These are phyloP conservation scores for Lampropteryx suffumata DNA, from an alignment of 2,888 invertebrate genomes.

Conservation along the genomic window DNA sequence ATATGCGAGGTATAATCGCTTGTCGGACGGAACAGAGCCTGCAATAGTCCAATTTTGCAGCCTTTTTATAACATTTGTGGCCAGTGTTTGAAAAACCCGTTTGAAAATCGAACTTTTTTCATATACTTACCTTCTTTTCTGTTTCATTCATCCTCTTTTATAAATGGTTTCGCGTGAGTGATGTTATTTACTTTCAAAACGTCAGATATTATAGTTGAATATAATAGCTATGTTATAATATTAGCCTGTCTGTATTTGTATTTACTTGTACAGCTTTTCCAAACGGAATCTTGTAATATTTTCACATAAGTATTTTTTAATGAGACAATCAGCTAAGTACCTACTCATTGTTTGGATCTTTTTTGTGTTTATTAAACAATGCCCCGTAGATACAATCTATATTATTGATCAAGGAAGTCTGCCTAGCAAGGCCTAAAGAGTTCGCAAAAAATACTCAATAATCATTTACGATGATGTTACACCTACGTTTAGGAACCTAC, in stretches of 20 bases:
- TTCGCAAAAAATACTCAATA: slow-evolving; percentile 30
- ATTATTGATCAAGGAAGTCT: slow-evolving; percentile 32
- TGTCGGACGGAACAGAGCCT: slow-evolving; percentile 73
- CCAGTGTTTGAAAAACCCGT: slow-evolving; percentile 52
- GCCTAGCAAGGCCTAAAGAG: slow-evolving; percentile 20
- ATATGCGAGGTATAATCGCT: slow-evolving; percentile 81
- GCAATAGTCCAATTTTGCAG: slow-evolving; percentile 83
- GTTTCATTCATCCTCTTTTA: slow-evolving; percentile 17
- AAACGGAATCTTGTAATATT: not conserved
- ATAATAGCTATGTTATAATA: slow-evolving; percentile 8
- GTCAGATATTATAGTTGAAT: slow-evolving; percentile 4
- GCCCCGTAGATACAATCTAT: slow-evolving; percentile 26
- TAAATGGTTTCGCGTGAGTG: slow-evolving; percentile 12
- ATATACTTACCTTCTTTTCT: not conserved
- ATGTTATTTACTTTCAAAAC: slow-evolving; percentile 14
- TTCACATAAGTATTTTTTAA: slow-evolving; percentile 3
- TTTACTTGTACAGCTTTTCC: too few species aligned
- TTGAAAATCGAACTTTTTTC: slow-evolving; percentile 26
- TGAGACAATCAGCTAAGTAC: slow-evolving; percentile 10
- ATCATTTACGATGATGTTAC: slow-evolving; percentile 8
- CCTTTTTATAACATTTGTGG: slow-evolving; percentile 79
- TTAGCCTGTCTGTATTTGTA: slow-evolving; percentile 6
- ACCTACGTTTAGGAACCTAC: slow-evolving; percentile 2
- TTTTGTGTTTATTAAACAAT: slow-evolving; percentile 33
- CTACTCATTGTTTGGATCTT: slow-evolving; percentile 13